These are phyloP conservation scores for Zaprionus nigranus DNA, from an alignment of 1,140 invertebrate genomes.

Conservation along the genomic window DNA sequence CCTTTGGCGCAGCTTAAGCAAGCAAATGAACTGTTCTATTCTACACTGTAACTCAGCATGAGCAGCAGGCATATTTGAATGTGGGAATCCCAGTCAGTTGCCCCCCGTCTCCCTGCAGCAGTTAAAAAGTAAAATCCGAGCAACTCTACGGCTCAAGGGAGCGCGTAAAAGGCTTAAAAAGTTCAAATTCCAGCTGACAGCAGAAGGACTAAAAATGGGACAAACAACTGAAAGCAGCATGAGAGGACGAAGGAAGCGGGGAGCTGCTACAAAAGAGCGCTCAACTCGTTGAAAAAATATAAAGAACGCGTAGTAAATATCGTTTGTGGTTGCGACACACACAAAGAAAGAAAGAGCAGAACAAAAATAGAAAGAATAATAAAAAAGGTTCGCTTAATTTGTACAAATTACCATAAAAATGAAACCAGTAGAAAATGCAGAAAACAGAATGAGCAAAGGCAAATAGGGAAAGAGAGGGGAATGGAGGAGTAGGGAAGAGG, in stretches of 20 bases:
- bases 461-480: not conserved
- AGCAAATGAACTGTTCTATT: not conserved
- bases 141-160: slow-evolving; percentile 66
- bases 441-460: slow-evolving; percentile 5
- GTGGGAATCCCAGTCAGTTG: slow-evolving; percentile 20
- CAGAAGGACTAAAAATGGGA: slow-evolving; percentile 47
- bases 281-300: slow-evolving; percentile 58
- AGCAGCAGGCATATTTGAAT: slow-evolving; percentile 62
- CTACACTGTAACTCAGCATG: slow-evolving; percentile 23
- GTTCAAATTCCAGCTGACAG: slow-evolving; percentile 82
- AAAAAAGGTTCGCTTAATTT: slow-evolving; percentile 82
- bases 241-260: not conserved
- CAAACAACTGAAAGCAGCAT: slow-evolving; percentile 21
- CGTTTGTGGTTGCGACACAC: slow-evolving; percentile 80
- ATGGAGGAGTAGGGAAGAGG: slow-evolving; percentile 1
- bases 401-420: slow-evolving; percentile 83
- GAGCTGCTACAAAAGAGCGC: slow-evolving; percentile 2
- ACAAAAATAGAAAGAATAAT: slow-evolving; percentile 52
- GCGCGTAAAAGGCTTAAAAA: slow-evolving; percentile 81
- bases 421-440: slow-evolving; percentile 59
- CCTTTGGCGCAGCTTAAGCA: not conserved
- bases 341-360: slow-evolving; percentile 44
- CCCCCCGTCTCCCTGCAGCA: not conserved
- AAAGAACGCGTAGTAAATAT: slow-evolving; percentile 70
- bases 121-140: slow-evolving; percentile 53